Conservation (phyloP, 2,113 vertebrate genomes). For the Oryzias celebensis region DNA sequence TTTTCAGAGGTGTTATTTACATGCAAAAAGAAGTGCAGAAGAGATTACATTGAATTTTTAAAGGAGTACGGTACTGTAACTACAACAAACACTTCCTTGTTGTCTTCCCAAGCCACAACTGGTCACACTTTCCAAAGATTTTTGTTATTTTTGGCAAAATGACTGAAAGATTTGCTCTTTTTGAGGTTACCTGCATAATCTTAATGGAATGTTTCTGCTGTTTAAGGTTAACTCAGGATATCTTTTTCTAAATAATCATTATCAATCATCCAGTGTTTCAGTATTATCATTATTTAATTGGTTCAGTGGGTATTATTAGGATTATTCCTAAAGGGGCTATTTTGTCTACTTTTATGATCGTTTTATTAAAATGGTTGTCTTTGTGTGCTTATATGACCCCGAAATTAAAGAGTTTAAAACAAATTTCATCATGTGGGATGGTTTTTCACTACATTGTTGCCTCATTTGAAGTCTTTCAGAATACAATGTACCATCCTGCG, state of each 20-base stretch:
- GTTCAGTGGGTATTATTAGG: no score
- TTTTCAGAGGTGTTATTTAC: conserved; percentile 63
- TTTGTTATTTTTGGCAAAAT: background rate
- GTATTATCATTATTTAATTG: no score
- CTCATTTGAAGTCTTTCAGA: conserved; percentile 5
- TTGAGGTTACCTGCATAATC: no score
- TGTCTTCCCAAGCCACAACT: background rate
- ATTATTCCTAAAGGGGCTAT: no score
- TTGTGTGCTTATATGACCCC: background rate
- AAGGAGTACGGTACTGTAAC: no score
- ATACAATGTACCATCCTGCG: background rate
- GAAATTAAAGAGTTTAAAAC: background rate
- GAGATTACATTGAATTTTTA: background rate
- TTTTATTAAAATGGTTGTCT: background rate
- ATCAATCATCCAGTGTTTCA: no score
- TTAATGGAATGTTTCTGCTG: no score
- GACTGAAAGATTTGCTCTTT: no score
- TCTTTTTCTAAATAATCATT: no score
- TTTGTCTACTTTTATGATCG: background rate
- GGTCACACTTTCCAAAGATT: background rate
- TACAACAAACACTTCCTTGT: background rate
- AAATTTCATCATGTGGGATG: background rate
- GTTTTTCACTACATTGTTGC: background rate
- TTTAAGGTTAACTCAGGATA: no score
- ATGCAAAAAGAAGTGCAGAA: conserved; percentile 30